Evolutionary conservation across 2,888 invertebrate species (phyloP).

Genomic region (Anticlea derivata): DNA sequence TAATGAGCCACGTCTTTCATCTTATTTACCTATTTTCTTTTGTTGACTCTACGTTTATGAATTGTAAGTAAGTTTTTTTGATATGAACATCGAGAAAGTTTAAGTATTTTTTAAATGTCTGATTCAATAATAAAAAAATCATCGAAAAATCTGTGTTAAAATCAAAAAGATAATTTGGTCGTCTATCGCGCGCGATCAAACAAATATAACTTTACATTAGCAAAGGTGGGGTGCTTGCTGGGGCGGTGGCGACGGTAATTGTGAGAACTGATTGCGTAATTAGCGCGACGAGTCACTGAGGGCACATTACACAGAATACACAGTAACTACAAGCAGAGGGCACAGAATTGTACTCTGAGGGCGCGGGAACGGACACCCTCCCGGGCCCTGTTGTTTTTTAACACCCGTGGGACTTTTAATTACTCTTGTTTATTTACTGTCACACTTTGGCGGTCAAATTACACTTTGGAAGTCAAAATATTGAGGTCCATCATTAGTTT

Average conservation of each 20-base stretch:
- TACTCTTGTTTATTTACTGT: conserved; percentile 57
- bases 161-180: conserved; percentile 10
- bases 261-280: conserved; percentile 82
- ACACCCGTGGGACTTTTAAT: conserved; percentile 78
- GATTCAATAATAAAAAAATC: no score
- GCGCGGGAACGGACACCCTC: conserved; percentile 74
- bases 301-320: conserved; percentile 26
- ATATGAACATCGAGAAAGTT: no score
- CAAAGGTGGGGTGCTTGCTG: conserved; percentile 33
- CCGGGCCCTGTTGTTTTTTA: conserved; percentile 50
- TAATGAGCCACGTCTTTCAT: conserved; percentile 55
- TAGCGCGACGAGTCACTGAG: conserved; percentile 68
- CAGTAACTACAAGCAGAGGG: conserved; percentile 11
- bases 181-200: conserved; percentile 19
- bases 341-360: conserved; percentile 44
- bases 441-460: conserved; percentile 31
- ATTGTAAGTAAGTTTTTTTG: no score
- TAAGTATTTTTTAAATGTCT: no score
- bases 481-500: neutral
- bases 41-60: no score
- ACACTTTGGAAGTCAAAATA: conserved; percentile 22
- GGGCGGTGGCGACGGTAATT: conserved; percentile 60
- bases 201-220: conserved; percentile 28
- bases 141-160: no score
- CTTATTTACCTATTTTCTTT: conserved; percentile 36